Evolutionary conservation across 2,888 invertebrate species (phyloP).

Genomic region (Bruchidius siliquastri): DNA sequence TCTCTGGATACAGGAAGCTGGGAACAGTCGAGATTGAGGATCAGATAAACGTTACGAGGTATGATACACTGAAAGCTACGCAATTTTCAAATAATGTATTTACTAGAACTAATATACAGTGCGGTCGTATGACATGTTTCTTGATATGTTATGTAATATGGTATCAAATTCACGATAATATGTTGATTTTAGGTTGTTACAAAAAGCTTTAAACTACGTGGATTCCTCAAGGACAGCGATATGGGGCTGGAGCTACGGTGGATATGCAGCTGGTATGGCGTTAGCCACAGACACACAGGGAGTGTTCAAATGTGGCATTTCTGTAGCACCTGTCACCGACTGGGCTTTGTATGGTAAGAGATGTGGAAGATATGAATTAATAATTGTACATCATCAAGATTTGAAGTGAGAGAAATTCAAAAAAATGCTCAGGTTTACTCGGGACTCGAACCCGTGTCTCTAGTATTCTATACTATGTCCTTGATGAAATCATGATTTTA

Average conservation of each 20-base stretch:
- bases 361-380: too few relatives aligned
- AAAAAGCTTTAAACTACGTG: conserved; percentile 64
- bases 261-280: conserved; percentile 85
- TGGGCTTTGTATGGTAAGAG: conserved; percentile 88
- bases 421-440: too few relatives aligned
- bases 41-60: conserved; percentile 81
- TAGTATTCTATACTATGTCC: too few relatives aligned
- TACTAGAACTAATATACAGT: too few relatives aligned
- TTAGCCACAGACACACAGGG: conserved; percentile 69
- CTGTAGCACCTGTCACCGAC: conserved; percentile 95
- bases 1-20: conserved; percentile 75
- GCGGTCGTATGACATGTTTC: too few relatives aligned
- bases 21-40: conserved; percentile 90
- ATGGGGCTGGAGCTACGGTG: conserved; percentile 99
- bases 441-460: too few relatives aligned
- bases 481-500: too few relatives aligned
- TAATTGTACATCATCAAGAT: too few relatives aligned
- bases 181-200: conserved; percentile 53
- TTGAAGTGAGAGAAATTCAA: too few relatives aligned
- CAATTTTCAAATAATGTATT: neutral
- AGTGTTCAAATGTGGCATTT: conserved; percentile 88
- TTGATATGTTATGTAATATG: too few relatives aligned
- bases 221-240: conserved; percentile 81
- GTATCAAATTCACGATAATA: neutral
- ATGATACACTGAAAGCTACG: too few relatives aligned